Base-by-base conservation (phyloP, 2,888 invertebrate genomes). In the Metacarcinus magister region DNA sequence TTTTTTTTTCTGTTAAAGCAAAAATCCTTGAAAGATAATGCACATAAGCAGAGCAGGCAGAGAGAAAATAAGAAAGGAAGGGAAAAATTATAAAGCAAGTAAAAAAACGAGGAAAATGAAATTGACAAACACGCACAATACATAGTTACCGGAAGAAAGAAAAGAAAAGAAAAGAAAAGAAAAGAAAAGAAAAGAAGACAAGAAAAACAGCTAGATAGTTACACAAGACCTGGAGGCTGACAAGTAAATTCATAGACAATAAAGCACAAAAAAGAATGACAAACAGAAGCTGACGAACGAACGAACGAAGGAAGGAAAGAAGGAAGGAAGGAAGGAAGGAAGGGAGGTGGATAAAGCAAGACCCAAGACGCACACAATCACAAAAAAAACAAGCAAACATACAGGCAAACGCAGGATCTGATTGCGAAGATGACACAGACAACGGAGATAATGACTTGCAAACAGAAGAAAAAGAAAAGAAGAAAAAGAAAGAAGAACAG, bases 341-440 rank as follows among this genome's bases (percentile, higher is more conserved):
- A 75, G 75, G n/a, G n/a, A 75, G 75, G 4, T 5, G 28, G 75
- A 75, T 75, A n/a, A 75, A 75, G n/a, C 75, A 75, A 75, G n/a
- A 28, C 54, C 19, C 39, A 54, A 54, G 75, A 75, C n/a, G 28
- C 75, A 75, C 54, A 75, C n/a, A 67, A 0, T n/a, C 19, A 23
- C 28, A 28, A 75, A 75, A n/a, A 67, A 19, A 75, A 75, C 4
- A 75, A 28, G 7, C 19, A n/a, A 75, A 75, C 54, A 28, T n/a
- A 8, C 4, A 23, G 75, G 7, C 54, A 54, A 13, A 16, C 54
- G n/a, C 4, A 28, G 4, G 75, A n/a, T 75, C n/a, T 75, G 75
- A 75, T 75, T 75, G 75, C 75, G 28, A 75, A 75, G 75, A 75
- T n/a, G n/a, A 75, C 75, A 75, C 75, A 75, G 5, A 75, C 75